Base-by-base conservation (phyloP, 2,113 vertebrate genomes). In the Tetrao urogallus region DNA sequence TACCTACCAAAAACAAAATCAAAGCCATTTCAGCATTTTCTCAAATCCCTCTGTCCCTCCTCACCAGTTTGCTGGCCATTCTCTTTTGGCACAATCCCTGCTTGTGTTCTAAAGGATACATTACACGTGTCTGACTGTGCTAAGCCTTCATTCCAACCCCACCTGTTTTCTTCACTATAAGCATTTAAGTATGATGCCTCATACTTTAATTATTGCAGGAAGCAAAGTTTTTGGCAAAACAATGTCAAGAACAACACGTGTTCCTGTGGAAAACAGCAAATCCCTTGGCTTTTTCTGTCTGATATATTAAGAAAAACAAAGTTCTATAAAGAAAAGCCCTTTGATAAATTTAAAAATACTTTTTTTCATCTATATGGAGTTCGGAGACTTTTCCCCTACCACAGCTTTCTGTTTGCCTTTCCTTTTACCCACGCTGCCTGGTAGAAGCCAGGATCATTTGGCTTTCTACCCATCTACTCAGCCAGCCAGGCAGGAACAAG, bases 1-100 rank as follows among this genome's bases (percentile, higher is more conserved):
- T 79, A 54, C n/a, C 30, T 40, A 82, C 14, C 42, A 74, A 60
- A 92, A 82, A 47, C 6, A 7, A 85, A 94, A 91, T 73, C 43
- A 84, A 76, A 83, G 76, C 22, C 25, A 79, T 25, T 42, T 42
- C 60, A 82, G 63, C 25, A n/a, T 75, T 75, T 88, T 54, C 56
- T 34, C 52, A 86, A 75, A 66, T 17, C n/a, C 11, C 14, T 50
- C 42, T 58, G 42, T 40, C 48, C 32, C 38, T 83, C 86, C 52
- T 84, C 25, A 14, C 69, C 1, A 22, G 43, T 22, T 80, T 63
- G 57, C 38, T 4, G 12, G 47, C 20, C n/a, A 28, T 72, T 58
- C 14, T 76, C 40, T 38, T 61, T n/a, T 40, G 32, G 13, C 42
- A 6, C 22, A 75, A 36, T 43, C 20, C 20, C 77, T 57, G 17